Conservation (phyloP, 2,888 invertebrate genomes). For the Lithodes maja region DNA sequence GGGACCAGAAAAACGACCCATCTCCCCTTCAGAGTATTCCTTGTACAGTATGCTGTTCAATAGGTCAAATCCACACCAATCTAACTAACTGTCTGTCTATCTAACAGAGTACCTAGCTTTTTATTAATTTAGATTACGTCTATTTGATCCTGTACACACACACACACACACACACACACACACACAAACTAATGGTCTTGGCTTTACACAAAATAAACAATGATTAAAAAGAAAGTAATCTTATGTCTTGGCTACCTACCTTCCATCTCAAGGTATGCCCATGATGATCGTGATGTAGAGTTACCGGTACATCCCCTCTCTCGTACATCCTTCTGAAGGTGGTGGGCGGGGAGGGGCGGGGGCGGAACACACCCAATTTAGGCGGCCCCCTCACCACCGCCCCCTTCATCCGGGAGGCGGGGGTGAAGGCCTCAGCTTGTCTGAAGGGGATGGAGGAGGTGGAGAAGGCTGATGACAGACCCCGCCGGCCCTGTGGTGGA, state of each 20-base stretch:
- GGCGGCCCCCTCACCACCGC: conserved; percentile 56
- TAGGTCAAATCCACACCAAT: too few relatives aligned
- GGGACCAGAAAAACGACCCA: too few relatives aligned
- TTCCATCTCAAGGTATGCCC: conserved; percentile 69
- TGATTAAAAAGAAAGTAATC: too few relatives aligned
- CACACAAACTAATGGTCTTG: too few relatives aligned
- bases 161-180: too few relatives aligned
- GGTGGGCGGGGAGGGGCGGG: conserved; percentile 69
- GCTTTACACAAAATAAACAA: too few relatives aligned
- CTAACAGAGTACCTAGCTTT: too few relatives aligned
- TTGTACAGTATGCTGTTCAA: too few relatives aligned
- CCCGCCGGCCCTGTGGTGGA: not conserved
- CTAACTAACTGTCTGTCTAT: too few relatives aligned
- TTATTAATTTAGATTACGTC: too few relatives aligned
- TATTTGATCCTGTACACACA: too few relatives aligned
- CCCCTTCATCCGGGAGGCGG: conserved; percentile 67
- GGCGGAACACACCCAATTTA: conserved; percentile 61
- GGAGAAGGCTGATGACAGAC: not conserved
- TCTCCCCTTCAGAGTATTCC: too few relatives aligned
- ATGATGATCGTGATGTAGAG: conserved; percentile 67
- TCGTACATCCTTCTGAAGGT: conserved; percentile 71
- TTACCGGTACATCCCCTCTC: conserved; percentile 68
- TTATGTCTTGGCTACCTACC: conserved; percentile 24
- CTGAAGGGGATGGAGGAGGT: conserved; percentile 21
- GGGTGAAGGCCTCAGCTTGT: conserved; percentile 61